These are phyloP conservation scores for Paramormyrops hopkinsi DNA, from an alignment of 2,797 vertebrate genomes.

Conservation along the genomic window DNA sequence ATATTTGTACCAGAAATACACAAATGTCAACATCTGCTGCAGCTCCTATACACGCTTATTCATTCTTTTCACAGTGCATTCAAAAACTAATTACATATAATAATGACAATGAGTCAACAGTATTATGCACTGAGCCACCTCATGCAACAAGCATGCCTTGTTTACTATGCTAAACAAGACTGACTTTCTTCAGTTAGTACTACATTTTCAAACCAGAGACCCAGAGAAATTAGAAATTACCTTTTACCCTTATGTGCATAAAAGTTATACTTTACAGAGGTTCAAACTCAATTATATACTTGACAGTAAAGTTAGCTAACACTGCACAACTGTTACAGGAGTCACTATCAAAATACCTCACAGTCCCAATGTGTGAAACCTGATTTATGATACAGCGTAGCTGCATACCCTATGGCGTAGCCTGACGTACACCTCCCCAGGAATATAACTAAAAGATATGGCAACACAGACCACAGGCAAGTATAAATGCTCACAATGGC, in stretches of 20 bases:
- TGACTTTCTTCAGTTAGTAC: not conserved
- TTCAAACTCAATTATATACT: not conserved
- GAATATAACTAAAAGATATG: not conserved
- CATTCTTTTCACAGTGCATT: not conserved
- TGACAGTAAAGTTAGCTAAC: not conserved
- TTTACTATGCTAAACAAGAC: not conserved
- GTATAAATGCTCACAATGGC: not conserved
- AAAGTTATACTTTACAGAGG: not conserved
- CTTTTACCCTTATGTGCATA: not conserved
- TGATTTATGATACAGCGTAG: not conserved
- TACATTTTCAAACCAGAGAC: not conserved
- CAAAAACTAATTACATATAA: not conserved
- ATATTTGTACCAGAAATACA: not conserved
- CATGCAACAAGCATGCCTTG: not conserved
- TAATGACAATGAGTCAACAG: not conserved
- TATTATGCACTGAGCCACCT: not conserved
- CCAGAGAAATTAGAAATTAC: not conserved
- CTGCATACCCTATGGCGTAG: not conserved
- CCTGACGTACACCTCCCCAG: not conserved
- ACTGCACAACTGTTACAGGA: not conserved
- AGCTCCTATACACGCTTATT: not conserved
- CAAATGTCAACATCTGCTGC: not conserved
- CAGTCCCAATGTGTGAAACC: not conserved
- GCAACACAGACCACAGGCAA: not conserved
- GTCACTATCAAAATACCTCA: not conserved